Evolutionary conservation across 1,140 invertebrate species (phyloP).

Genomic region (Rhopalosiphum padi): DNA sequence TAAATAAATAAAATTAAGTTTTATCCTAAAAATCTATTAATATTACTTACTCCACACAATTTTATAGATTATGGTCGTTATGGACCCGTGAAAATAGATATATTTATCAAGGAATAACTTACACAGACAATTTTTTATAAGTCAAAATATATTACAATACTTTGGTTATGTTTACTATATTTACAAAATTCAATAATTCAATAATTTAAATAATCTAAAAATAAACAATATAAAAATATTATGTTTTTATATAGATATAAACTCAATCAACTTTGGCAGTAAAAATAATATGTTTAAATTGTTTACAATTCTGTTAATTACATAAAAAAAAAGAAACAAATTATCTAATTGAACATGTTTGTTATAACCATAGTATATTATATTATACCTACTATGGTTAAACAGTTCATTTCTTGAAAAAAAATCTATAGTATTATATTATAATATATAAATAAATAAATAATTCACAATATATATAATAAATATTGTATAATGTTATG

Average conservation of each 20-base stretch:
- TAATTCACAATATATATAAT: constrained; percentile 31
- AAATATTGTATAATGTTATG: neutral
- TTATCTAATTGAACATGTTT: neutral
- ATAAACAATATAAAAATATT: constrained; percentile 9
- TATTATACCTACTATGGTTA: neutral
- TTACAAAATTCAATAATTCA: constrained; percentile 37
- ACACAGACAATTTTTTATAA: neutral
- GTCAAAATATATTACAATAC: constrained; percentile 32
- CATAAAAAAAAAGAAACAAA: neutral
- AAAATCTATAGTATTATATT: neutral
- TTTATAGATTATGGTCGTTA: too few relatives aligned
- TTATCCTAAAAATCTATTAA: too few relatives aligned
- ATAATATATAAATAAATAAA: constrained; percentile 40
- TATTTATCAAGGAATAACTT: neutral
- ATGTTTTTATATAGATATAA: neutral
- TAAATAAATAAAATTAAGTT: too few relatives aligned
- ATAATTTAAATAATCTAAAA: neutral
- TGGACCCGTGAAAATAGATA: neutral
- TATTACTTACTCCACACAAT: too few relatives aligned
- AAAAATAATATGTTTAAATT: constrained; percentile 5
- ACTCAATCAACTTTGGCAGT: constrained; percentile 37
- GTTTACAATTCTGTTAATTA: constrained; percentile 21
- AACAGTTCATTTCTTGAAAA: neutral
- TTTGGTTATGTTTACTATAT: constrained; percentile 30
- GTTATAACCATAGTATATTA: neutral